Evolutionary conservation across 2,888 invertebrate genomes (phyloP).

Genomic region (Tenthredo amoena): DNA sequence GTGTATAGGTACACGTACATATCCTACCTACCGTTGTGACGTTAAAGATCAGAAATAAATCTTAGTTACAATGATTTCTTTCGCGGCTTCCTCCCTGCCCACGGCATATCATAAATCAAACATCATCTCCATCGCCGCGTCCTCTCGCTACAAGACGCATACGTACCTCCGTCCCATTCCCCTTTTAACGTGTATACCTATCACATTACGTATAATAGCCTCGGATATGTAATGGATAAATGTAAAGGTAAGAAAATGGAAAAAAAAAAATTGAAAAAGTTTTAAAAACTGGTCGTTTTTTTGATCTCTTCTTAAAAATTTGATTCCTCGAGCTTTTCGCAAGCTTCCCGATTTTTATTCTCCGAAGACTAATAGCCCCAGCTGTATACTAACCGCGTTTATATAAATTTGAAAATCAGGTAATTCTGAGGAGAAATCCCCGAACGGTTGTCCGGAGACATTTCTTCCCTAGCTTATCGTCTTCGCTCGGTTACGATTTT

Average conservation of each 20-base stretch:
- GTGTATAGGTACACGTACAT: background rate
- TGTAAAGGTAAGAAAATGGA: too few species aligned
- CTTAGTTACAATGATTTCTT: conserved; percentile 75
- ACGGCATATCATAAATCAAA: conserved; percentile 72
- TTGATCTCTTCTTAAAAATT: background rate
- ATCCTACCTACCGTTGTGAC: conserved; percentile 67
- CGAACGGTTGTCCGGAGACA: conserved; percentile 25
- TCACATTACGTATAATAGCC: conserved; percentile 9
- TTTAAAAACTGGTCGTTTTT: too few species aligned
- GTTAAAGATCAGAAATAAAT: conserved; percentile 75
- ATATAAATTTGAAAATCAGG: conserved; percentile 30
- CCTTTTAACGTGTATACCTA: background rate
- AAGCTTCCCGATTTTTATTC: background rate
- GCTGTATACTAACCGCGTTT: background rate
- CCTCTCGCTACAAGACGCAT: background rate
- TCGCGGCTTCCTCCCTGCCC: conserved; percentile 65
- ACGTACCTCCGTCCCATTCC: background rate
- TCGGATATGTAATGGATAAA: too few species aligned
- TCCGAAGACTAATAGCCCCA: background rate
- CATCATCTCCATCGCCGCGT: conserved; percentile 66
- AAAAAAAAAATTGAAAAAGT: too few species aligned
- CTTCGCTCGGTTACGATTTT: too few species aligned
- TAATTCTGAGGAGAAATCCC: conserved; percentile 13
- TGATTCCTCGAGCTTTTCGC: background rate
- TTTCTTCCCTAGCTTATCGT: background rate